These are phyloP conservation scores for Echinometra lucunter DNA, from an alignment of 53 echinoderm and acorn worm genomes.

Conservation along the genomic window DNA sequence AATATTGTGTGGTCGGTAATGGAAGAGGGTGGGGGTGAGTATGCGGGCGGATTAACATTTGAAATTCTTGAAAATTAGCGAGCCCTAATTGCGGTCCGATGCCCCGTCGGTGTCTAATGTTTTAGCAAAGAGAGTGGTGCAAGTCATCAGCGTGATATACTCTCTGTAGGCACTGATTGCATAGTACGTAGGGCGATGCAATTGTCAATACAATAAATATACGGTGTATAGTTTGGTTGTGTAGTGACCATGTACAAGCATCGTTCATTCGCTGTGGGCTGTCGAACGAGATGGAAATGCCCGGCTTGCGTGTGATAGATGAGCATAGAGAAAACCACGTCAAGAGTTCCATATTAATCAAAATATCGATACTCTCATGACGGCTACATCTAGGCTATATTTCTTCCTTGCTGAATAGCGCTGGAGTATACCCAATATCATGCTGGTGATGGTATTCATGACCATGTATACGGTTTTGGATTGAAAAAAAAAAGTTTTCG, in stretches of 20 bases:
- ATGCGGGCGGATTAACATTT: constrained; percentile 27
- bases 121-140: not conserved
- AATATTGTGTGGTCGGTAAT: not conserved
- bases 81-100: constrained; percentile 36
- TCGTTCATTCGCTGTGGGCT: not conserved
- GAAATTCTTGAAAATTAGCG: constrained; percentile 61
- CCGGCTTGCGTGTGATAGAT: constrained; percentile 37
- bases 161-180: not conserved
- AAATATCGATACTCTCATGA: constrained; percentile 21
- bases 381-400: constrained; percentile 27
- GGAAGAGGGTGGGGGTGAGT: not conserved
- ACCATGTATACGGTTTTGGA: not conserved
- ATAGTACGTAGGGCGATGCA: not conserved
- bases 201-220: constrained; percentile 26
- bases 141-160: not conserved
- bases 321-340: constrained; percentile 32
- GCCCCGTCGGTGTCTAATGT: constrained; percentile 5
- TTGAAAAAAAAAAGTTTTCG: not conserved
- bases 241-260: not conserved
- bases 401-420: constrained; percentile 27
- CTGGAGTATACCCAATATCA: not conserved
- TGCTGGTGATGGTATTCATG: not conserved
- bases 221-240: too few relatives aligned
- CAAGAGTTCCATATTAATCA: constrained; percentile 54
- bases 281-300: constrained; percentile 14